Evolutionary conservation across 2,113 vertebrate genomes (phyloP).

Genomic region (Motacilla alba): DNA sequence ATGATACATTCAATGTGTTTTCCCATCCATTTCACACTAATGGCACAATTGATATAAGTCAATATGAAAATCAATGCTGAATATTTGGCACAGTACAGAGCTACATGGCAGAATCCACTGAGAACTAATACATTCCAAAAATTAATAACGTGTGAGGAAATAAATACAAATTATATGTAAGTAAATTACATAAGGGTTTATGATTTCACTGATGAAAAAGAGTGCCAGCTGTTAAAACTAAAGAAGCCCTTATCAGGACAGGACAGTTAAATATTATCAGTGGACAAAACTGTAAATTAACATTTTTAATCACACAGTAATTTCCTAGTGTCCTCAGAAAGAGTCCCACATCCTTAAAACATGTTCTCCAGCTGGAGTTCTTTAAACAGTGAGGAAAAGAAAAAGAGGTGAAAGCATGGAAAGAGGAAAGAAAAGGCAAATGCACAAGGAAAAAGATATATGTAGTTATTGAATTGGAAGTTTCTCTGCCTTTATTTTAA

Average conservation of each 20-base stretch:
- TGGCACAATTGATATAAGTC: slow-evolving; percentile 46
- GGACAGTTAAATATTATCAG: background rate
- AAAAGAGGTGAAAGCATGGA: background rate
- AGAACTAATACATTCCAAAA: slow-evolving; percentile 22
- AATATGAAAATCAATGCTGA: slow-evolving; percentile 50
- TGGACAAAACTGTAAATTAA: background rate
- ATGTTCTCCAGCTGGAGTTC: background rate
- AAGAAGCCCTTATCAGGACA: slow-evolving; percentile 8
- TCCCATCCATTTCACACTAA: slow-evolving; percentile 28
- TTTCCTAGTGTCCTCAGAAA: background rate
- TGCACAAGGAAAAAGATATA: background rate
- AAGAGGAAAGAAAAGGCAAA: background rate
- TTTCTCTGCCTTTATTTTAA: background rate
- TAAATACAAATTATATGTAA: slow-evolving; percentile 42
- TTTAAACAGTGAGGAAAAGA: background rate
- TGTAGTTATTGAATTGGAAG: background rate
- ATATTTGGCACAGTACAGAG: background rate
- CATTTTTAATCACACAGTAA: background rate
- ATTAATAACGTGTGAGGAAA: slow-evolving; percentile 32
- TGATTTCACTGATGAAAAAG: slow-evolving; percentile 8
- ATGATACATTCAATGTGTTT: background rate
- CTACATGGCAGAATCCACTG: slow-evolving; percentile 2
- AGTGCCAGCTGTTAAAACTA: slow-evolving; percentile 40
- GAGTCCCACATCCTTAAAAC: background rate
- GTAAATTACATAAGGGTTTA: slow-evolving; percentile 42